These are phyloP conservation scores for Cyprinella venusta DNA, from an alignment of 2,797 vertebrate genomes.

Conservation along the genomic window DNA sequence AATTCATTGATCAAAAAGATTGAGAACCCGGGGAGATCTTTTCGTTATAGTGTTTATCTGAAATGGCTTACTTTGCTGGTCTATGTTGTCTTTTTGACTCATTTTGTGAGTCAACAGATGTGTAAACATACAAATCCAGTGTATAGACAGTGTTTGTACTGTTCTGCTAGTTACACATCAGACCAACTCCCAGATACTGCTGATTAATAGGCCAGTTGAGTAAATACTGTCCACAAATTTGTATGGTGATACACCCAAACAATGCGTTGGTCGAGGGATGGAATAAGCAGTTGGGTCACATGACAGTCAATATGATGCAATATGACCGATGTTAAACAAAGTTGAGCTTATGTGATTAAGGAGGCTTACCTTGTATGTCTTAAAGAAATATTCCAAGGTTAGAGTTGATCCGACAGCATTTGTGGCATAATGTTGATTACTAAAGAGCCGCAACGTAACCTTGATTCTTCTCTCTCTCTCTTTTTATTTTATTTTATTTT, in stretches of 20 bases:
- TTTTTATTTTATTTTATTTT: no score
- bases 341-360: slow-evolving; percentile 13
- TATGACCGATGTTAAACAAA: slow-evolving; percentile 41
- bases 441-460: background rate
- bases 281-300: slow-evolving; percentile 42
- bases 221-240: slow-evolving; percentile 64
- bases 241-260: slow-evolving; percentile 57
- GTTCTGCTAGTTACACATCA: slow-evolving; percentile 55
- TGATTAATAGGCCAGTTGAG: slow-evolving; percentile 28
- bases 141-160: background rate
- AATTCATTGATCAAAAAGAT: background rate
- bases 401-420: background rate
- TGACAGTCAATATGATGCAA: slow-evolving; percentile 17
- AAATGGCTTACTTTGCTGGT: background rate
- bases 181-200: slow-evolving; percentile 20
- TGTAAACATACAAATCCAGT: slow-evolving; percentile 16
- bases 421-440: background rate
- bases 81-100: slow-evolving; percentile 21
- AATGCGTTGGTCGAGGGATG: slow-evolving; percentile 24
- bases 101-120: slow-evolving; percentile 30
- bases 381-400: background rate
- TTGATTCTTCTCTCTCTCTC: background rate
- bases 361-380: slow-evolving; percentile 2
- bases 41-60: background rate
- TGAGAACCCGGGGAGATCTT: background rate